Base-by-base conservation (phyloP, 1,140 invertebrate species). In the Hesperophylax magnus region DNA sequence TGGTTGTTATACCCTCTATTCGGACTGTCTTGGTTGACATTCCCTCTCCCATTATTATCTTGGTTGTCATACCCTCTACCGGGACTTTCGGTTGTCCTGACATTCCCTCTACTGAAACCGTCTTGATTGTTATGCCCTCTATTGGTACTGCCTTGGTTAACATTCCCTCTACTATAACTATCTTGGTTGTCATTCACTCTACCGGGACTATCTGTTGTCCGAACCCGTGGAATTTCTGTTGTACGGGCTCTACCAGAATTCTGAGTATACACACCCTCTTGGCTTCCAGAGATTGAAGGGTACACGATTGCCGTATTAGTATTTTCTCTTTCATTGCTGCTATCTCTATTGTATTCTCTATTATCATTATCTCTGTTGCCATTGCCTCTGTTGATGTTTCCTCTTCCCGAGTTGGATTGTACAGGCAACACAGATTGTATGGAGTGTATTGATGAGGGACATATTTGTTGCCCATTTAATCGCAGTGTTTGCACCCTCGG, bases 391-490 rank as follows among this genome's bases (percentile, higher is more conserved):
- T 75, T 31, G 2, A 31, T n/a, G 17, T 17, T 75, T 24, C 27
- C 34, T 61, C 22, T 24, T 4, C 14, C 54, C 2, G 27, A 14
- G 31, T 39, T 34, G 22, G 54, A 31, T 72, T 39, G 9, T 11
- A 14, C 8, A 1, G 24, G 24, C 14, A 22, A 53, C 0, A 76
- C 17, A 14, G 72, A n/a, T 20, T 76, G 53, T 9, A 60, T 58
- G 7, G 63, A 67, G 11, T 39, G 18, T 9, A 65, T 17, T 20
- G 61, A 9, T 1, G 76, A 15, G 9, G 22, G 24, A 31, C 83
- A 84, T 20, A 84, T 82, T 34, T 84, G 74, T 53, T 79, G 69
- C 2, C 83, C 83, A 20, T 84, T 84, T 6, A 84, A 65, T 31
- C 79, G 31, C 15, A 84, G 17, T 22, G 20, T 67, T 67, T 60